Evolutionary conservation across 2,888 invertebrate genomes (phyloP).

Genomic region (Auanema freiburgensis): DNA sequence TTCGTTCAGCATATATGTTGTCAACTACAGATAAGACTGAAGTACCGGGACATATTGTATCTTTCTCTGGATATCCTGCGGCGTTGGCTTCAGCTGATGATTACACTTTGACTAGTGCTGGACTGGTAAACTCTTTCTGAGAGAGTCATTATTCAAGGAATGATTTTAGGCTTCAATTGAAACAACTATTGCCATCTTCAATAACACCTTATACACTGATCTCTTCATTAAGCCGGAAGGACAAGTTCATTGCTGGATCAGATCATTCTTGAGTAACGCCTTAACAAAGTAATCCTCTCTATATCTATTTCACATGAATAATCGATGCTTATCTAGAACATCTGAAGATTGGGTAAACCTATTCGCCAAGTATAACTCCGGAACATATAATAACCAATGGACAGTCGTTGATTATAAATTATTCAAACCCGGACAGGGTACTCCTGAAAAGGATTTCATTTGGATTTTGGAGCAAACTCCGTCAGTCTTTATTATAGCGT

Average conservation of each 20-base stretch:
- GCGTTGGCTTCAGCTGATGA: constrained; percentile 64
- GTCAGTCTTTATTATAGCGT: constrained; percentile 58
- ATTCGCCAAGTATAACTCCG: constrained; percentile 77
- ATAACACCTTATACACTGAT: constrained; percentile 73
- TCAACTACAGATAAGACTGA: constrained; percentile 61
- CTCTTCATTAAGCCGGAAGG: constrained; percentile 73
- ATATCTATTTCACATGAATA: constrained; percentile 60
- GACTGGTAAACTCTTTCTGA: constrained; percentile 39
- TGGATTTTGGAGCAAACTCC: constrained; percentile 79
- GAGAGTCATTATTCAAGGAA: background rate
- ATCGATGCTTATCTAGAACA: constrained; percentile 13
- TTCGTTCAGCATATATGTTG: background rate
- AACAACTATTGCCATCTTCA: constrained; percentile 78
- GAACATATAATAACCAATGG: constrained; percentile 80
- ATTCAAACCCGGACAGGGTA: constrained; percentile 69
- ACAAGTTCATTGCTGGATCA: constrained; percentile 72
- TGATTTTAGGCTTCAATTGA: constrained; percentile 73
- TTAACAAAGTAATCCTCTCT: constrained; percentile 72
- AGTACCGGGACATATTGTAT: constrained; percentile 63
- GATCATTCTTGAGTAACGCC: constrained; percentile 81
- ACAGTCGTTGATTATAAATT: constrained; percentile 72
- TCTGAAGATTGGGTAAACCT: constrained; percentile 49
- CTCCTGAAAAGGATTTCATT: constrained; percentile 68
- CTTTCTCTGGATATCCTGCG: constrained; percentile 64
- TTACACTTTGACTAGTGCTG: constrained; percentile 60